A percentile compares a stretch with the other conserved stretches of the same genome.
Evolutionary conservation across 2,888 invertebrate genomes (phyloP).

Genomic region (Pammene fasciana): DNA sequence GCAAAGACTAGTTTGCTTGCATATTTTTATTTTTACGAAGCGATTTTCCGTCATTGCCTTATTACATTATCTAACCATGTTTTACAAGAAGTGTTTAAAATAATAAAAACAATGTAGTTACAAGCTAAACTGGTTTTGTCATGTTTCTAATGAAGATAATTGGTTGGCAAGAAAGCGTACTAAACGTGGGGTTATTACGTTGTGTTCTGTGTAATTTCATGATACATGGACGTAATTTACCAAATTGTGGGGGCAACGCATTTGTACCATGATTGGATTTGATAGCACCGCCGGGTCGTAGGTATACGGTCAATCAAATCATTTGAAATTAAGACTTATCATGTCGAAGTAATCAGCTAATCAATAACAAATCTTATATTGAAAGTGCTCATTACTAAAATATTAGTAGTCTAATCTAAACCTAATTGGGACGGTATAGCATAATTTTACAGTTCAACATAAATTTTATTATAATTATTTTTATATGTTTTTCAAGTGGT

Average conservation of each 20-base stretch:
- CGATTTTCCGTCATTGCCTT: background rate
- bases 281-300: background rate
- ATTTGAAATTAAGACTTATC: background rate
- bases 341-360: background rate
- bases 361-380: no score
- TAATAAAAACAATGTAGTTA: slow-evolving; percentile 5
- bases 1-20: no score
- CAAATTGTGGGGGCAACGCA: background rate
- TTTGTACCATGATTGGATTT: background rate
- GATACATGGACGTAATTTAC: slow-evolving; percentile 17
- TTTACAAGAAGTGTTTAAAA: slow-evolving; percentile 3
- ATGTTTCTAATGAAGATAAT: slow-evolving; percentile 24
- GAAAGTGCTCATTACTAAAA: no score
- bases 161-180: slow-evolving; percentile 30
- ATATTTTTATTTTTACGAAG: no score
- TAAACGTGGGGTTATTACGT: slow-evolving; percentile 21
- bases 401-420: no score
- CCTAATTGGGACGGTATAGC: no score
- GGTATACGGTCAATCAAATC: background rate
- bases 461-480: no score
- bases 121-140: slow-evolving; percentile 3
- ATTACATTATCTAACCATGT: background rate
- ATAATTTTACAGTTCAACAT: no score
- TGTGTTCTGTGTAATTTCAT: slow-evolving; percentile 26
- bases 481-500: no score